Evolutionary conservation across 2,113 vertebrate species (phyloP).

Genomic region (Neolamprologus sp.): DNA sequence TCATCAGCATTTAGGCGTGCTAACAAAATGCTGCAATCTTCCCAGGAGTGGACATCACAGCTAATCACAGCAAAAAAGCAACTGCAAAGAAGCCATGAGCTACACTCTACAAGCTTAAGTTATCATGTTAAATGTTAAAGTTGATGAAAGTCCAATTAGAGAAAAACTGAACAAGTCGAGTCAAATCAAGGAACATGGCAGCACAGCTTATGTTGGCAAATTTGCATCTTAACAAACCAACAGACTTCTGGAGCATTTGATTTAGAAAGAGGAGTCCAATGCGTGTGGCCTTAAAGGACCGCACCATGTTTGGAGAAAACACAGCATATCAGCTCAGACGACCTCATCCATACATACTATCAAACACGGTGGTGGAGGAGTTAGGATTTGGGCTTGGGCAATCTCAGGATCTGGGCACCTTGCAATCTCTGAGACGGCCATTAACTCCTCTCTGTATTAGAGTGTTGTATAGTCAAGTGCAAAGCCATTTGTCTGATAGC

Average conservation of each 20-base stretch:
- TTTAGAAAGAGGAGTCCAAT: background rate
- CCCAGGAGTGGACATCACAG: background rate
- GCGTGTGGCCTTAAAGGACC: background rate
- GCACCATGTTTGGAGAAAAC: background rate
- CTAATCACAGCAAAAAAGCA: background rate
- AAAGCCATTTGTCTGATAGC: background rate
- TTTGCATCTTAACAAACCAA: background rate
- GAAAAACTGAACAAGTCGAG: background rate
- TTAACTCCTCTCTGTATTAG: background rate
- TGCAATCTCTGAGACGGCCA: background rate
- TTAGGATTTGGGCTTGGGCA: background rate
- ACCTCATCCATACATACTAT: background rate
- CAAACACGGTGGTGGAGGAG: background rate
- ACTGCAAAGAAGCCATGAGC: background rate
- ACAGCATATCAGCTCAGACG: background rate
- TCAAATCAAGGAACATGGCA: background rate
- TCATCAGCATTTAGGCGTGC: background rate
- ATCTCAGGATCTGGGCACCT: background rate
- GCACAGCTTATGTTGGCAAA: background rate
- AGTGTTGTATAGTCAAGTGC: background rate
- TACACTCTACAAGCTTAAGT: background rate
- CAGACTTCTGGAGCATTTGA: background rate
- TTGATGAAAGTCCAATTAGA: background rate
- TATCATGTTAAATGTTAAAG: background rate
- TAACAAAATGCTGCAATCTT: background rate